These are phyloP conservation scores for Thaumatotibia leucotreta DNA, from an alignment of 1,140 invertebrate genomes.

Conservation along the genomic window DNA sequence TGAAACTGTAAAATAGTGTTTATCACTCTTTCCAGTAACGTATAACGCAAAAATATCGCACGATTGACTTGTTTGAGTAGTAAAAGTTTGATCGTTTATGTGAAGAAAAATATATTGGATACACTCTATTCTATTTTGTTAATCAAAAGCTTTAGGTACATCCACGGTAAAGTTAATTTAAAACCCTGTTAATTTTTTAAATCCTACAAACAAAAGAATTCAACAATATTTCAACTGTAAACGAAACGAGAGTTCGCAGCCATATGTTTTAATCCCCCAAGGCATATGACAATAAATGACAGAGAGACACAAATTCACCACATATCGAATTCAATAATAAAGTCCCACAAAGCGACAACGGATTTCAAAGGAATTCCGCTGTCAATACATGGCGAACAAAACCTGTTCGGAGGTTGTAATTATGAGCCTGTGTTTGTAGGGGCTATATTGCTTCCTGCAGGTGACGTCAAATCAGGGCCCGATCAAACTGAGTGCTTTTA, in stretches of 20 bases:
- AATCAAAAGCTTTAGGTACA: too few relatives aligned
- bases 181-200: background rate
- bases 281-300: background rate
- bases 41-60: too few relatives aligned
- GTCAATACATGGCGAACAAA: constrained; percentile 59
- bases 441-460: constrained; percentile 65
- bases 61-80: too few relatives aligned
- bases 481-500: constrained; percentile 73
- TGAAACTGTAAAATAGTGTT: too few relatives aligned
- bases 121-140: too few relatives aligned
- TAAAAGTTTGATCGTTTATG: too few relatives aligned
- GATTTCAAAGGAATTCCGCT: constrained; percentile 61
- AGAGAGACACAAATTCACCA: constrained; percentile 32
- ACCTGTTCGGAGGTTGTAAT: constrained; percentile 51
- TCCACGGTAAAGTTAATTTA: background rate
- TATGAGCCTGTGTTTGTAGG: constrained; percentile 54
- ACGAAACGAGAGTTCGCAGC: background rate
- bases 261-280: background rate
- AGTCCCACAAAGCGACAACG: constrained; percentile 56
- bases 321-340: constrained; percentile 49
- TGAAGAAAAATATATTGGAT: too few relatives aligned
- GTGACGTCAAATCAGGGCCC: constrained; percentile 57
- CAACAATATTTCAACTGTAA: background rate
- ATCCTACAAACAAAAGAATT: background rate
- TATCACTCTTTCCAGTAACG: too few relatives aligned